Percentiles rank a stretch among this genome's conserved stretches.
These are phyloP conservation scores for Metellina segmentata DNA, from an alignment of 2,888 invertebrate species.

Conservation along the genomic window DNA sequence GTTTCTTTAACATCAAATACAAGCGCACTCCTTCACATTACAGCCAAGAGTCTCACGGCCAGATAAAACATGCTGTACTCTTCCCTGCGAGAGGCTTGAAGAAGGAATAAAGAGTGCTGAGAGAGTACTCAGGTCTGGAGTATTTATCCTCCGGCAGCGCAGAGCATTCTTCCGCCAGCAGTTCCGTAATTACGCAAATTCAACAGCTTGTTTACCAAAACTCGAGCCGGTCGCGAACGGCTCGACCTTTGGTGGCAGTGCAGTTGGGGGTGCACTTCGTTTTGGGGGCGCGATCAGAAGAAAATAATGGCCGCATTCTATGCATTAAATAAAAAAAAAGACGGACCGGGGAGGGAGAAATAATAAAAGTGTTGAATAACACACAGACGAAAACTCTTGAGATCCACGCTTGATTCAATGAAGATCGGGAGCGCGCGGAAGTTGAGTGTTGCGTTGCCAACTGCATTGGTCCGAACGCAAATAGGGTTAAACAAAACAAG, in stretches of 20 bases:
- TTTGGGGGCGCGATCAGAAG: slow-evolving; percentile 32
- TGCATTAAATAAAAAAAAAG: slow-evolving; percentile 17
- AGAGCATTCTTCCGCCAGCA: neutral
- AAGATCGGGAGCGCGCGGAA: slow-evolving; percentile 44
- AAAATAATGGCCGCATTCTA: slow-evolving; percentile 41
- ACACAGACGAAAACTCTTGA: slow-evolving; percentile 73
- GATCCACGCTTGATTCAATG: slow-evolving; percentile 68
- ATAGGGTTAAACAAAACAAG: slow-evolving; percentile 76
- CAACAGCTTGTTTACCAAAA: slow-evolving; percentile 70
- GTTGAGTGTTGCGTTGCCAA: slow-evolving; percentile 68
- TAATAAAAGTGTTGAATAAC: slow-evolving; percentile 74
- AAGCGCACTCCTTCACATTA: neutral
- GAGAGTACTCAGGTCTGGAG: neutral
- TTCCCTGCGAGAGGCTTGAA: too few species aligned
- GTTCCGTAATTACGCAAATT: slow-evolving; percentile 70
- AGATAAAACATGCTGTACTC: too few species aligned
- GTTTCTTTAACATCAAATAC: neutral
- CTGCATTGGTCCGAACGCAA: slow-evolving; percentile 63
- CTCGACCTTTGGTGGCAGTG: slow-evolving; percentile 48
- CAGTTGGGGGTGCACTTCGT: slow-evolving; percentile 41
- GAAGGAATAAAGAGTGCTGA: neutral
- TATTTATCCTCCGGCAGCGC: neutral
- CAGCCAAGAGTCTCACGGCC: too few species aligned
- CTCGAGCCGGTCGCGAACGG: slow-evolving; percentile 36
- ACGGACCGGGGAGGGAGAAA: slow-evolving; percentile 16